These are phyloP conservation scores for Xenopus laevis DNA, from an alignment of 2,113 vertebrate species.

Conservation along the genomic window DNA sequence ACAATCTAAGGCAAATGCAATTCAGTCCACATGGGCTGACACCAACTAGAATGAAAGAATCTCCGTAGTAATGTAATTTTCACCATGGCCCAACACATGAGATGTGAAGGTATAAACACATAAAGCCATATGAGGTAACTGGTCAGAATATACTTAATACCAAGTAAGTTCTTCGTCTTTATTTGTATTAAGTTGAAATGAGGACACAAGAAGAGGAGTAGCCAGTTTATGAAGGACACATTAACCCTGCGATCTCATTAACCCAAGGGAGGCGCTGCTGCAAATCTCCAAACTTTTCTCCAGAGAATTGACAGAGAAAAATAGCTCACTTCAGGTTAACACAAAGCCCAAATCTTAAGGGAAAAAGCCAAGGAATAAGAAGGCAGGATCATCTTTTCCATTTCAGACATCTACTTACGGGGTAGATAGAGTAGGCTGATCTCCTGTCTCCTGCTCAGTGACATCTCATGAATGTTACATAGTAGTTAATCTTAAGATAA, in stretches of 20 bases:
- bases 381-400: not conserved
- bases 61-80: too few relatives aligned
- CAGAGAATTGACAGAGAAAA: conserved; percentile 15
- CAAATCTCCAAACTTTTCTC: conserved; percentile 2
- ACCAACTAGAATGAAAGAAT: too few relatives aligned
- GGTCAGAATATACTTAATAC: too few relatives aligned
- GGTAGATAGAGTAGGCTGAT: not conserved
- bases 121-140: too few relatives aligned
- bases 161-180: too few relatives aligned
- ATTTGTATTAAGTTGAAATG: too few relatives aligned
- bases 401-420: not conserved
- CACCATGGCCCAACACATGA: too few relatives aligned
- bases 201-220: too few relatives aligned
- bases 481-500: conserved; percentile 21
- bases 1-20: too few relatives aligned
- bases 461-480: conserved; percentile 26
- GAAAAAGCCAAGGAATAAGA: not conserved
- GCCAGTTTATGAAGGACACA: too few relatives aligned
- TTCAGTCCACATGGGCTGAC: too few relatives aligned
- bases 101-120: too few relatives aligned
- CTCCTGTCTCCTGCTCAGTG: not conserved
- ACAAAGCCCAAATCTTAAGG: conserved; percentile 16
- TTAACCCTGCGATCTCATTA: conserved; percentile 30
- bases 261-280: not conserved
- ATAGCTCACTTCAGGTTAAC: conserved; percentile 21